Conservation (phyloP, 2,113 vertebrate genomes). For the Scytalopus superciliaris region DNA sequence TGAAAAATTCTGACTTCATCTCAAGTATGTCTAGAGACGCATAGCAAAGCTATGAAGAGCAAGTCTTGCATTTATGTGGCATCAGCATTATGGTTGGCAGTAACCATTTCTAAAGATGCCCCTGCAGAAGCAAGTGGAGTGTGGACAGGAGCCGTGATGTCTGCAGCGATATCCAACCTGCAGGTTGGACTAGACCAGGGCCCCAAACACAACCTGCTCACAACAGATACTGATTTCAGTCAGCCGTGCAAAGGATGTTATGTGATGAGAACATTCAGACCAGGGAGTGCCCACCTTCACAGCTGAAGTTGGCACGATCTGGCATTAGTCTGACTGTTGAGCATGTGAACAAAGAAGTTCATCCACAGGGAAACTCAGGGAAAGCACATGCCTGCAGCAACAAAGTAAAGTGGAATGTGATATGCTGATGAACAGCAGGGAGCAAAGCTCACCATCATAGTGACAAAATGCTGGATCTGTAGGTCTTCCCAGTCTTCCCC, state of each 20-base stretch:
- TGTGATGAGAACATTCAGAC: not conserved
- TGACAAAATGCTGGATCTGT: not conserved
- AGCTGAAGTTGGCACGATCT: not conserved
- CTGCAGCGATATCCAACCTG: not conserved
- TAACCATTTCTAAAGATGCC: not conserved
- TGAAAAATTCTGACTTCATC: accelerated
- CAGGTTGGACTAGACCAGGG: not conserved
- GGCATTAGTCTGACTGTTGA: not conserved
- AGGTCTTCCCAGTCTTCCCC: not conserved
- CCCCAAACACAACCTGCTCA: not conserved
- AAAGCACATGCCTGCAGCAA: accelerated
- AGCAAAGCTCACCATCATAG: not conserved
- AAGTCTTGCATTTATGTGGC: not conserved
- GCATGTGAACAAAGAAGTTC: not conserved
- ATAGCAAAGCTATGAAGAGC: not conserved
- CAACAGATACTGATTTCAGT: not conserved
- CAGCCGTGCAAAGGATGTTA: not conserved
- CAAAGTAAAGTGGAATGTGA: not conserved
- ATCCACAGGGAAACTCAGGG: accelerated
- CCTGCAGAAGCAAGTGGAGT: not conserved
- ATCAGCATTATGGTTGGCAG: not conserved
- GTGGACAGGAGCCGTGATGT: too few relatives aligned
- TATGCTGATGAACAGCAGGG: not conserved
- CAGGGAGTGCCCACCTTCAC: not conserved
- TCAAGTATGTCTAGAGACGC: not conserved